Evolutionary conservation across 1,140 invertebrate genomes (phyloP).

Genomic region (Archegozetes longisetosus): DNA sequence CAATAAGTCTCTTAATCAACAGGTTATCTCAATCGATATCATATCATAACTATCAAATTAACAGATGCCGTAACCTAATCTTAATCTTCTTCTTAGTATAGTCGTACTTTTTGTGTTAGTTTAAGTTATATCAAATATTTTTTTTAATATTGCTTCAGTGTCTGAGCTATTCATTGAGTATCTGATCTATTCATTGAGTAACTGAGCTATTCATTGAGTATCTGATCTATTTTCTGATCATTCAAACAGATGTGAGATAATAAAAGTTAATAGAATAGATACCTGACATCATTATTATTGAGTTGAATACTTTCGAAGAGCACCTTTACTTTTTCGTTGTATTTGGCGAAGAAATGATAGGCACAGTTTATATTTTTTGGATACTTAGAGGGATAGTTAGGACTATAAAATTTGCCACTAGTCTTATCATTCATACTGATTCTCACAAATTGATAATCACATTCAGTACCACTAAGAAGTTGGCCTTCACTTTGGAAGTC

Average conservation of each 20-base stretch:
- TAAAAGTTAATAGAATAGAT: too few species aligned
- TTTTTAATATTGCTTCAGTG: too few species aligned
- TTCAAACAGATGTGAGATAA: too few species aligned
- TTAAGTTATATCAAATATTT: too few species aligned
- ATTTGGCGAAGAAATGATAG: slow-evolving; percentile 45
- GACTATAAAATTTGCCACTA: slow-evolving; percentile 58
- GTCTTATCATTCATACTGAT: slow-evolving; percentile 22
- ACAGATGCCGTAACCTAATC: background rate
- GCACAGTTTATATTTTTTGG: slow-evolving; percentile 58
- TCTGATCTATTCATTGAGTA: too few species aligned
- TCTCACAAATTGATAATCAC: slow-evolving; percentile 43
- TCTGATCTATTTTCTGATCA: too few species aligned
- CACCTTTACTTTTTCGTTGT: slow-evolving; percentile 30
- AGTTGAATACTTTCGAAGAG: slow-evolving; percentile 29
- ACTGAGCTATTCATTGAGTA: too few species aligned
- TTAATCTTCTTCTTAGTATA: too few species aligned
- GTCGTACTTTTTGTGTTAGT: too few species aligned
- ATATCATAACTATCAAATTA: background rate
- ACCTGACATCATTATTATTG: slow-evolving; percentile 25
- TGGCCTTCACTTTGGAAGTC: slow-evolving; percentile 54
- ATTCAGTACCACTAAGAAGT: slow-evolving; percentile 48
- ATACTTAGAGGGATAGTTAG: slow-evolving; percentile 63
- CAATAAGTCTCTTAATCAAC: background rate
- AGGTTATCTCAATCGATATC: background rate
- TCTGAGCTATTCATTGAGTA: too few species aligned